phyloP scores from a whole-genome alignment of 2,113 vertebrate species.

The Hemiprocne comata region DNA sequence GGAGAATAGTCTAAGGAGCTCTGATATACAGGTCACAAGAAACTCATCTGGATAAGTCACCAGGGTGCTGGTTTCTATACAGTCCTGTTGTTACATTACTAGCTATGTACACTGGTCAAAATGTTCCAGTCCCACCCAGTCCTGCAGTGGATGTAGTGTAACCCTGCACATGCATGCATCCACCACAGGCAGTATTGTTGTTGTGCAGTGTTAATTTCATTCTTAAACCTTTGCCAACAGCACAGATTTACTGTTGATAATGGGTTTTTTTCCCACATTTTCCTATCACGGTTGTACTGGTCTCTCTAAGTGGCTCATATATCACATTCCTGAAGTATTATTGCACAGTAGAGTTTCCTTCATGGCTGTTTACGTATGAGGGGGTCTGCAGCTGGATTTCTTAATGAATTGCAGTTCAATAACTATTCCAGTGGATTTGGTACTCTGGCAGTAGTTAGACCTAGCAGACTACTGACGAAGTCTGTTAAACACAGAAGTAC shows the following conservation, averaged over 20 bases:
- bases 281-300: not conserved
- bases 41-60: not conserved
- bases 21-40: not conserved
- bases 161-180: not conserved
- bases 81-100: not conserved
- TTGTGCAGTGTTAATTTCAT: rapidly evolving
- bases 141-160: not conserved
- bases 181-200: not conserved
- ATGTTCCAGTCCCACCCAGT: not conserved
- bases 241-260: not conserved
- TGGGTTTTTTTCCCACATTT: not conserved
- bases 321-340: rapidly evolving
- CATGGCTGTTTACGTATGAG: not conserved
- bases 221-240: not conserved
- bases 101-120: not conserved
- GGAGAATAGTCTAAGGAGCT: not conserved
- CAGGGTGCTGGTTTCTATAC: not conserved
- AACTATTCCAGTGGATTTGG: not conserved
- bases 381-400: not conserved
- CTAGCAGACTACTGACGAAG: not conserved
- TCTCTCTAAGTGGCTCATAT: not conserved
- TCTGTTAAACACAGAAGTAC: not conserved
- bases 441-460: not conserved
- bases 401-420: not conserved
- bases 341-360: not conserved